These are phyloP conservation scores for Caranx ignobilis DNA, from an alignment of 2,113 vertebrate species.

Conservation along the genomic window DNA sequence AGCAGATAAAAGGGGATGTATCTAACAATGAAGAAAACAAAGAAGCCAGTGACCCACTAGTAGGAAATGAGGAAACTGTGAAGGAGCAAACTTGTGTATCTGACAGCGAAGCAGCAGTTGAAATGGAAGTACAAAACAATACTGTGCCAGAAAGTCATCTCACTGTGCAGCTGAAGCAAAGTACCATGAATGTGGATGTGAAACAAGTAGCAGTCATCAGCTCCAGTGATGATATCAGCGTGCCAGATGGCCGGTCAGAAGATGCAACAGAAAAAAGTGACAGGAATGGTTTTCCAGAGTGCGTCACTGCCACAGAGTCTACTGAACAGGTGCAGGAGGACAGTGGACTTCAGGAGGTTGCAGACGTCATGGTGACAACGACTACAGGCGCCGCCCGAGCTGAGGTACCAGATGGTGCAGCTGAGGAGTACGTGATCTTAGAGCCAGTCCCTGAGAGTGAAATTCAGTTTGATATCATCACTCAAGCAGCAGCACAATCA, in stretches of 20 bases:
- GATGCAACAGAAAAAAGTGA: constrained; percentile 20
- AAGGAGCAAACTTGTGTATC: constrained; percentile 29
- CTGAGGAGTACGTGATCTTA: constrained; percentile 72
- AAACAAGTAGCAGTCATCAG: constrained; percentile 50
- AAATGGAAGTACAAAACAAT: constrained; percentile 40
- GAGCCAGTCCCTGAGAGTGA: constrained; percentile 62
- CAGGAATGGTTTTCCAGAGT: constrained; percentile 36
- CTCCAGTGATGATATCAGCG: constrained; percentile 50
- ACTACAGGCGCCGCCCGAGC: constrained; percentile 4
- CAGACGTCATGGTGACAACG: background rate
- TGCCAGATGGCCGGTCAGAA: constrained; percentile 46
- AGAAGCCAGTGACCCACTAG: background rate
- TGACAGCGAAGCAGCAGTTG: constrained; percentile 32
- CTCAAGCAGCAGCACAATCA: constrained; percentile 73
- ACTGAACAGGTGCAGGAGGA: constrained; percentile 52
- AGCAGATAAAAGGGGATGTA: constrained; percentile 14
- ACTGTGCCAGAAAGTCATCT: constrained; percentile 19
- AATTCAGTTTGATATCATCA: constrained; percentile 73
- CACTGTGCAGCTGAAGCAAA: constrained; percentile 48
- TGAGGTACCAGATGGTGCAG: constrained; percentile 43
- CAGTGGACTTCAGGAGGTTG: constrained; percentile 20
- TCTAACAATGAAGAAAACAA: constrained; percentile 30
- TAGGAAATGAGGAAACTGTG: constrained; percentile 15
- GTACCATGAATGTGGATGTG: constrained; percentile 23
- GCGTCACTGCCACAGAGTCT: constrained; percentile 21